Evolutionary conservation across 2,113 vertebrate genomes (phyloP), one percentile per base, ranked within the genome.

Genomic region (Engystomops pustulosus): DNA sequence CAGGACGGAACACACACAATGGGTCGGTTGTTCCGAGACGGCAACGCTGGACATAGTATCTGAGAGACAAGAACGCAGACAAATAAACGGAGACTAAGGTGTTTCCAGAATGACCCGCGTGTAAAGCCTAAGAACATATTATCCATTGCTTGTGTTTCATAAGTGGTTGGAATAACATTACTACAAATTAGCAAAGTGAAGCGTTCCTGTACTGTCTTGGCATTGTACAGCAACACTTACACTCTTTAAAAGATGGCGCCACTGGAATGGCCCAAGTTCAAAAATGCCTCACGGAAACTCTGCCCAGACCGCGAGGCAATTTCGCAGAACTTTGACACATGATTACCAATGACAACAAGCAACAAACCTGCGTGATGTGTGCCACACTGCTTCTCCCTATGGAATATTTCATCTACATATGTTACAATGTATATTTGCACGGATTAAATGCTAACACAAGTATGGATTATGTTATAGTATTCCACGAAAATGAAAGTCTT

Each of bases 161-260:
- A 82, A 82, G 80, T 82, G 80, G 80, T 72, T 82, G 80, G 80
- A 82, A 82, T 72, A 82, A 82, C 36, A 82, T 82, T 72, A 71
- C 68, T 72, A 72, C 30, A 70, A 72, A 60, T 72, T 72, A 72
- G 80, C 34, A 58, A 82, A 72, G 69, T 72, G 80, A 58, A 82
- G 34, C 32, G 15, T 82, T 82, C 49, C 80, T 72, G 69, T 53
- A 72, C 47, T 72, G 69, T 72, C 34, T 58, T 72, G 80, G 68
- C 79, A 81, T 36, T 36, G 45, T 69, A 69, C 47, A 55, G 44
- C 49, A 70, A 69, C 79, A 70, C 79, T 81, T 81, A 82, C 69
- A 60, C 80, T 82, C 32, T 72, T 55, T 72, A 72, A 82, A 82
- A 82, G 36, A 82, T 82, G 69, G 80, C 51, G 80, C 80, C 69